Base-by-base conservation (phyloP, 2,888 invertebrate species). In the Limenitis camilla region DNA sequence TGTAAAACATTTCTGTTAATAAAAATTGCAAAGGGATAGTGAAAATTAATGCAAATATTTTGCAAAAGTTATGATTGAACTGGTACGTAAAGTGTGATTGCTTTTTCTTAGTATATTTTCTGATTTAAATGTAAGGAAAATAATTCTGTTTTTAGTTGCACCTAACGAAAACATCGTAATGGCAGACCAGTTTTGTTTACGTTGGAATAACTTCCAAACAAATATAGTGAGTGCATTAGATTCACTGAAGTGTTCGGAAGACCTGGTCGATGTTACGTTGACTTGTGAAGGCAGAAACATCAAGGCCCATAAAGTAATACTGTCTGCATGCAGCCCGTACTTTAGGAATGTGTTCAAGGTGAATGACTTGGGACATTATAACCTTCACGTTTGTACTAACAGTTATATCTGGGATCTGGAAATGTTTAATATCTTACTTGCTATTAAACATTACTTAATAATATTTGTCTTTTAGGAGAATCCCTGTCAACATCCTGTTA, bases 291-390 rank as follows among this genome's bases (percentile, higher is more conserved):
- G 92, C 64, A 88, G 88, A 75, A 91, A 90, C 74, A 89, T 92
- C 74, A 91, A 91, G 86, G 92, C 92, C 64, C 92, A 93, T 72
- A 92, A 92, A 89, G 91, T 93, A 70, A 92, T 93, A 74, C 81
- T 93, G 74, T 92, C 92, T 66, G 92, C 92, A 61, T 92, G 92
- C 81, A 92, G 92, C 74, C 91, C 92, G 65, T 93, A 92, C 85
- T 92, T 93, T 83, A 89, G 92, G 74, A 91, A 90, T 78, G 91
- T 92, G 73, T 92, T 92, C 85, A 92, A 91, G 89, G 92, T 92
- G 78, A 87, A 81, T 85, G 81, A 82, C 84, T 86, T 76, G 79
- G 79, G 74, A 77, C 77, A 78, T 74, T 76, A 77, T 82, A 81
- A 83, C 83, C 83, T 84, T 84, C 81, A 70, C 72, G 72, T 74